These are phyloP conservation scores for Epinotia nisella DNA, from an alignment of 2,888 invertebrate genomes.

Conservation along the genomic window DNA sequence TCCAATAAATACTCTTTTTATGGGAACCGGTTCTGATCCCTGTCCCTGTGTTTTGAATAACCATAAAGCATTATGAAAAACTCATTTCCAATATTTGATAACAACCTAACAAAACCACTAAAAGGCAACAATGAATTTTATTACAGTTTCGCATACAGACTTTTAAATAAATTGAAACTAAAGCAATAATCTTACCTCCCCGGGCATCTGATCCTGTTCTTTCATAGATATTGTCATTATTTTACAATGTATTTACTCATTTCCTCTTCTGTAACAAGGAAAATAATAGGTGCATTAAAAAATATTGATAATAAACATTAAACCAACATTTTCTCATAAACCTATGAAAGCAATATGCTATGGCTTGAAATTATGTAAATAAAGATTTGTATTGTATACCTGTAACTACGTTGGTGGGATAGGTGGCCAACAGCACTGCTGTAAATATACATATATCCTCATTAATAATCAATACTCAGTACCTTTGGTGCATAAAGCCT, in stretches of 20 bases:
- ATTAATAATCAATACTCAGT: constrained; percentile 37
- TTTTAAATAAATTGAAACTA: background rate
- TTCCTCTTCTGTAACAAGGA: constrained; percentile 65
- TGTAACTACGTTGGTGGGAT: constrained; percentile 34
- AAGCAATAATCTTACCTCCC: constrained; percentile 68
- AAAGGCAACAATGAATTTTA: background rate
- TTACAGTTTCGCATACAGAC: background rate
- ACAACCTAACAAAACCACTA: too few relatives aligned
- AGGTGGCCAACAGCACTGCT: constrained; percentile 36
- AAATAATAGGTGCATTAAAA: background rate
- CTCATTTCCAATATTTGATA: too few relatives aligned
- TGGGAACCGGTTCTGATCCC: too few relatives aligned
- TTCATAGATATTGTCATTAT: constrained; percentile 84
- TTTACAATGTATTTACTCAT: constrained; percentile 74
- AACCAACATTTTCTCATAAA: background rate
- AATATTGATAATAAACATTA: background rate
- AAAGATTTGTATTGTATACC: constrained; percentile 20
- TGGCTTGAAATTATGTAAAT: background rate
- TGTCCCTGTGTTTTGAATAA: too few relatives aligned
- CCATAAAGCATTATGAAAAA: too few relatives aligned
- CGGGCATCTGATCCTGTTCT: constrained; percentile 80
- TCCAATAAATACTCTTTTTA: too few relatives aligned
- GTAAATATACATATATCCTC: constrained; percentile 31
- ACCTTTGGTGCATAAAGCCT: background rate
- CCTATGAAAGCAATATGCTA: background rate